phyloP scores from a whole-genome alignment of 2,797 vertebrate species.

The Hydrophis major region DNA sequence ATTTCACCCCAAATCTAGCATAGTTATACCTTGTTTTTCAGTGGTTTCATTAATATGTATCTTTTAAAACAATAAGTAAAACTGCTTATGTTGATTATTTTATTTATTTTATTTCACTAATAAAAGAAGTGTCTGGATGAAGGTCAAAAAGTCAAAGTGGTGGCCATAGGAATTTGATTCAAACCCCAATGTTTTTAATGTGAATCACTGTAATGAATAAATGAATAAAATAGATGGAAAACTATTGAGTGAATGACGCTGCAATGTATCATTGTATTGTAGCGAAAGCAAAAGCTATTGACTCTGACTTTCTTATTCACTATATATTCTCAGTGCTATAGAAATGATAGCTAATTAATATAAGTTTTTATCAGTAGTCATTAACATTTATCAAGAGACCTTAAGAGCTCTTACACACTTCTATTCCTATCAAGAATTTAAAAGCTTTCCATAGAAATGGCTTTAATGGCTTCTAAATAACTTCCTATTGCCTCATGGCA shows the following conservation, averaged over 20 bases:
- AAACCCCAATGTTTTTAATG: not conserved
- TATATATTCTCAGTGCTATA: not conserved
- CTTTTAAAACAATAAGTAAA: not conserved
- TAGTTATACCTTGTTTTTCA: not conserved
- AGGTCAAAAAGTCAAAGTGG: not conserved
- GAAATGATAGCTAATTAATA: not conserved
- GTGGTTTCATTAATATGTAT: not conserved
- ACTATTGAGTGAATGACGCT: not conserved
- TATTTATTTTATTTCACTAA: not conserved
- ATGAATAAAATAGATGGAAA: not conserved
- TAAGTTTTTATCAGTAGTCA: conserved; percentile 6
- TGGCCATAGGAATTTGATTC: not conserved
- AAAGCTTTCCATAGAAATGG: not conserved
- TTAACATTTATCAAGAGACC: conserved; percentile 24
- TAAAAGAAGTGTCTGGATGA: not conserved
- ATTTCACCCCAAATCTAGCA: not conserved
- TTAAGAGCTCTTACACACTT: not conserved
- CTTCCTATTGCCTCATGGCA: not conserved
- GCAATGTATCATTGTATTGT: not conserved
- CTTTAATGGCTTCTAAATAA: not conserved
- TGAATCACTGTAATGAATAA: not conserved
- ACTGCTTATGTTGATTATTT: not conserved
- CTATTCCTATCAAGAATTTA: conserved; percentile 7
- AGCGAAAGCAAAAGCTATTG: conserved; percentile 1
- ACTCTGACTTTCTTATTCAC: not conserved